Percentiles rank a stretch among this genome's conserved stretches.
Evolutionary conservation across 2,113 vertebrate species (phyloP).

Genomic region (Sylvilagus bachmani): DNA sequence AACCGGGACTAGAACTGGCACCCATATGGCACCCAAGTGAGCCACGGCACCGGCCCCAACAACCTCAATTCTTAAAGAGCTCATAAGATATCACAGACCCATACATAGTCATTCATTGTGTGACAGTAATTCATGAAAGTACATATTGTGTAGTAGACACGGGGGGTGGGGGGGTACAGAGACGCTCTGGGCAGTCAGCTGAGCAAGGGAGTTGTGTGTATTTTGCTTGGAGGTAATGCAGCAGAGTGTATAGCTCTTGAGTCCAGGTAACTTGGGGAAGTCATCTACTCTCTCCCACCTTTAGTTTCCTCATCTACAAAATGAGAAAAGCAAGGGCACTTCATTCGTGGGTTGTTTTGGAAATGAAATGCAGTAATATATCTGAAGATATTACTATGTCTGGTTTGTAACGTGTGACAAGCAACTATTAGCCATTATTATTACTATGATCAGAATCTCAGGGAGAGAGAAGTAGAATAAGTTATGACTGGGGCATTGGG

Average conservation of each 20-base stretch:
- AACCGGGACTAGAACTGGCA: too few relatives aligned
- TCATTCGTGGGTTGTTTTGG: not conserved
- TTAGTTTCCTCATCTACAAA: too few relatives aligned
- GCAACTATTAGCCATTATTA: not conserved
- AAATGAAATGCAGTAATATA: too few relatives aligned
- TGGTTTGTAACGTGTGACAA: not conserved
- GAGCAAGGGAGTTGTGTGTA: rapidly evolving
- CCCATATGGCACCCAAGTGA: too few relatives aligned
- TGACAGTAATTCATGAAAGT: not conserved
- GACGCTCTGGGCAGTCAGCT: not conserved
- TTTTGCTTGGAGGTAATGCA: not conserved
- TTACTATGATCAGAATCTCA: not conserved
- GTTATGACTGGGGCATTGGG: not conserved
- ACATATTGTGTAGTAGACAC: not conserved
- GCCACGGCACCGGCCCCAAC: too few relatives aligned
- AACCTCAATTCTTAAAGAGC: not conserved
- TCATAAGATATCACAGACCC: not conserved
- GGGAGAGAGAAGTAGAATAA: not conserved
- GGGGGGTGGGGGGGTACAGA: not conserved
- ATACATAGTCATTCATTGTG: not conserved
- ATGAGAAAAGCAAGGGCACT: not conserved
- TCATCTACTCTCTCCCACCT: too few relatives aligned
- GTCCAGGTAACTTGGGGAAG: too few relatives aligned
- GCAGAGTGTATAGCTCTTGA: not conserved
- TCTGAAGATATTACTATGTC: not conserved